Evolutionary conservation across 2,888 invertebrate genomes (phyloP), one percentile per base, ranked within the genome.

Genomic region (Marronus borbonicus): DNA sequence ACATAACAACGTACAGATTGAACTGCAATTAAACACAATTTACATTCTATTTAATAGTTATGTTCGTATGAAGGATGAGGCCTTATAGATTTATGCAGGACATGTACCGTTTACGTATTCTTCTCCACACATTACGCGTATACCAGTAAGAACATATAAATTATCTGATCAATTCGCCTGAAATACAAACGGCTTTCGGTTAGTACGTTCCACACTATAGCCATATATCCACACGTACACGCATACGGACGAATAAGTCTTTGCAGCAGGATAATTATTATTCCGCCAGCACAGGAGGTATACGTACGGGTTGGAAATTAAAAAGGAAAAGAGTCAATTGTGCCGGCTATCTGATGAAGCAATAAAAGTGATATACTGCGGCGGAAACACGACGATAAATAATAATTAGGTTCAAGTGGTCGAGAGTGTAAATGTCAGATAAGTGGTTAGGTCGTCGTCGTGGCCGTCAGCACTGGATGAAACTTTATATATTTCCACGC

Each of bases 361-460:
- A 85, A 86, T 86, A 86, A 86, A 85, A 83, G 82, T 85, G 86
- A 86, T 85, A 84, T 84, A 84, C 82, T 80, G 78, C 81, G 81
- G 83, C 81, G 84, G 83, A 82, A 85, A 85, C 82, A 84, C 82
- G 85, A 83, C 85, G 83, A 86, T 87, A 87, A 86, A 87, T 87
- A 86, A 87, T 87, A 86, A 87, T 86, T 86, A 87, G 85, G 84
- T 85, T 85, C 85, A 84, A 86, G 86, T 86, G 85, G 86, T 86
- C 84, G 85, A 39, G 39, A 85, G 84, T 86, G 85, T 86, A 86
- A 86, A 86, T 85, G 86, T 87, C 86, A 85, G 86, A 86, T 87
- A 86, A 86, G 85, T 84, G 84, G 84, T 83, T 84, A 85, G 84
- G 68, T 50, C 68, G 68, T 24, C 49, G 68, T 68, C 81, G 83